Base-by-base conservation (phyloP, 2,888 invertebrate genomes). In the Temnothorax unifasciatus region DNA sequence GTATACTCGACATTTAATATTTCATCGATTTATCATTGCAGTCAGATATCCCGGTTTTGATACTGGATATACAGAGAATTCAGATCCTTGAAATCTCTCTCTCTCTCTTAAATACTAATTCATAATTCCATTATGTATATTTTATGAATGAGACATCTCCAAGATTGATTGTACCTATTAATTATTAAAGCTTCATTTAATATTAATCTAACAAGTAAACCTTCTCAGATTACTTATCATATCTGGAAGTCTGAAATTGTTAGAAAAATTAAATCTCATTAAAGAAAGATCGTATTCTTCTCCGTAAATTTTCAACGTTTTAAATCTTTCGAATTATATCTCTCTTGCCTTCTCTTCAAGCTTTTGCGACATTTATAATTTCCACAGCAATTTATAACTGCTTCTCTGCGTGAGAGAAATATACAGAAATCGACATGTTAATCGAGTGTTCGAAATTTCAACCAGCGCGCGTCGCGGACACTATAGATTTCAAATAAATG, bases 401-500 rank as follows among this genome's bases (percentile, higher is more conserved):
- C 25, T 38, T n/a, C 18, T 21, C 18, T 21, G 18, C 2, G 8
- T 8, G 2, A 25, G 25, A 25, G 25, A 13, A 15, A 69, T n/a
- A n/a, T 4, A 47, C 6, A 1, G 47, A 47, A 47, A 34, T 47
- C 34, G 18, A 21, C 3, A 38, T 59, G 18, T 63, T 21, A 68
- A 68, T 68, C 25, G 18, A 34, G 15, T 47, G 38, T n/a, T 29
- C 25, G 29, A 59, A 44, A 74, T 75, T n/a, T n/a, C 29, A 34
- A 75, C 47, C 1, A 15, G n/a, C 34, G 34, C 34, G 34, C 18
- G 11, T 34, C 9, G 29, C n/a, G 15, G n/a, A 18, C n/a, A 9
- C 41, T n/a, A 41, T n/a, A 50, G 3, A 38, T 57, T 41, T 57
- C 18, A 18, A 66, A 66, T 52, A 76, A 76, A 76, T 66, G 38